phyloP scores from a whole-genome alignment of 2,888 invertebrate genomes.

The Xestoiulus laeticollis region DNA sequence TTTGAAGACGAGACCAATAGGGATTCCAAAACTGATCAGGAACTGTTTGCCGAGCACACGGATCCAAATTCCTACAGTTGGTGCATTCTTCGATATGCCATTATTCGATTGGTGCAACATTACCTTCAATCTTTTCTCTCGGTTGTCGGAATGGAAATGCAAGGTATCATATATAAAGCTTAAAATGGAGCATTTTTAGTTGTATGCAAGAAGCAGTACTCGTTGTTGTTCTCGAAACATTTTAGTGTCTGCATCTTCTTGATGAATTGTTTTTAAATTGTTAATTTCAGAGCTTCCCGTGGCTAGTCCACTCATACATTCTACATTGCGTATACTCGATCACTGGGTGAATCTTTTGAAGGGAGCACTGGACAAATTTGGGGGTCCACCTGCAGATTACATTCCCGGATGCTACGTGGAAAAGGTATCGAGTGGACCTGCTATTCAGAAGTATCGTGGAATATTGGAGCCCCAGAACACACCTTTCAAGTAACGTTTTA shows the following conservation, averaged over 20 bases:
- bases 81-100: conserved; percentile 90
- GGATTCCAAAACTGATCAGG: conserved; percentile 63
- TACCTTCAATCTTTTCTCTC: conserved; percentile 88
- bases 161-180: conserved; percentile 70
- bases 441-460: conserved; percentile 91
- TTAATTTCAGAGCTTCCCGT: conserved; percentile 82
- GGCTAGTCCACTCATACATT: conserved; percentile 91
- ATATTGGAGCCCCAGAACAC: conserved; percentile 92
- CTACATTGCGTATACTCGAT: conserved; percentile 82
- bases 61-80: conserved; percentile 96
- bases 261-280: too few relatives aligned
- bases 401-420: conserved; percentile 92
- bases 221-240: too few relatives aligned
- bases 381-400: conserved; percentile 83
- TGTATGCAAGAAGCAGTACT: too few relatives aligned
- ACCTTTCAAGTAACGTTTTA: conserved; percentile 78
- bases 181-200: background rate
- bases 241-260: too few relatives aligned
- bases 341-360: conserved; percentile 87
- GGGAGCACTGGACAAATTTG: conserved; percentile 78
- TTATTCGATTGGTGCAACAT: conserved; percentile 82
- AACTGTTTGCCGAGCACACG: conserved; percentile 85
- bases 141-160: conserved; percentile 87
- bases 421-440: conserved; percentile 72
- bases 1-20: conserved; percentile 72